Percentiles rank a stretch among this genome's conserved stretches.
phyloP scores from a whole-genome alignment of 92 coral and sea anemone genomes.

The Paramuricea clavata region DNA sequence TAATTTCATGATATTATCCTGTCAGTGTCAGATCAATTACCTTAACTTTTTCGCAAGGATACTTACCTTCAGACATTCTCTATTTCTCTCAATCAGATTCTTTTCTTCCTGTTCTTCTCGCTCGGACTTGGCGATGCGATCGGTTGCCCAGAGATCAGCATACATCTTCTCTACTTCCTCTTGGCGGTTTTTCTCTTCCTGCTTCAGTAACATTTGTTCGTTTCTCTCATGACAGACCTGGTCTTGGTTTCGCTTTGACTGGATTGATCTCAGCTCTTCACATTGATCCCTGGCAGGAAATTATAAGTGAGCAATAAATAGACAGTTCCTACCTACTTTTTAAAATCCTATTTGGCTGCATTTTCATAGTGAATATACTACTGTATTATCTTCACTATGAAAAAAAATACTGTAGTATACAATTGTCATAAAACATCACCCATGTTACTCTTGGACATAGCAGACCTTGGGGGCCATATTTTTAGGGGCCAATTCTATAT shows the following conservation, averaged over 20 bases:
- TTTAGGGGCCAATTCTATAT: too few relatives aligned
- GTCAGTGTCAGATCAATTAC: too few relatives aligned
- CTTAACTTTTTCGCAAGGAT: too few relatives aligned
- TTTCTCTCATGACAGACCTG: conserved; percentile 86
- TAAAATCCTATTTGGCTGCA: too few relatives aligned
- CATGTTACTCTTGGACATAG: too few relatives aligned
- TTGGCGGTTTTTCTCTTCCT: conserved; percentile 77
- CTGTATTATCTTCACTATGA: too few relatives aligned
- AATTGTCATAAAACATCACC: too few relatives aligned
- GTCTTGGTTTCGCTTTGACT: conserved; percentile 91
- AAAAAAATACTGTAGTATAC: too few relatives aligned
- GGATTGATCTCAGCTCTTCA: conserved; percentile 90
- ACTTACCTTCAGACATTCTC: conserved; percentile 86
- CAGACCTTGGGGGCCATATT: too few relatives aligned
- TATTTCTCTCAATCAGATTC: conserved; percentile 89
- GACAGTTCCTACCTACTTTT: too few relatives aligned
- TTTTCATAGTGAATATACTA: too few relatives aligned
- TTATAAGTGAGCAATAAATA: neutral
- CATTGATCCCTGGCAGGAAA: conserved; percentile 78
- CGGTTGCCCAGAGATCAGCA: conserved; percentile 95
- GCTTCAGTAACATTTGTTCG: conserved; percentile 87
- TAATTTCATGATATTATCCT: too few relatives aligned
- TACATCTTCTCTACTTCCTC: conserved; percentile 84
- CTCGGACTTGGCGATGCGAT: conserved; percentile 80
- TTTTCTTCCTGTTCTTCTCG: conserved; percentile 83